Percentiles rank a stretch among this genome's conserved stretches.
Evolutionary conservation across 2,113 vertebrate genomes (phyloP).

Genomic region (Istiophorus platypterus): DNA sequence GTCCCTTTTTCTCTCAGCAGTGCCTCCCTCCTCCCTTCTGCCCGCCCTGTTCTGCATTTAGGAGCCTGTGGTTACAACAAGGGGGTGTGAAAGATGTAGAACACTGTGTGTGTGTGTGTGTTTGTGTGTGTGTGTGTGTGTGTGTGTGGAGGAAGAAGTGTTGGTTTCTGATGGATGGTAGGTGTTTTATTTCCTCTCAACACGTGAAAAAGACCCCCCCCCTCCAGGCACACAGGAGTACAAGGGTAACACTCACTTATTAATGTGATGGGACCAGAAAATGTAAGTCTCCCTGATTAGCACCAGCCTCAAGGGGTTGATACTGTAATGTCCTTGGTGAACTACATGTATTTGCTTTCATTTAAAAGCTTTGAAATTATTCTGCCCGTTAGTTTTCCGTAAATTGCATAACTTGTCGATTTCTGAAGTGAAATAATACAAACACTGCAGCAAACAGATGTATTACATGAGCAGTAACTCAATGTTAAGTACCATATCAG

Average conservation of each 20-base stretch:
- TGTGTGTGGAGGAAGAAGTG: constrained; percentile 12
- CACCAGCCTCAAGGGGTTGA: neutral
- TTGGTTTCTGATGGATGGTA: constrained; percentile 58
- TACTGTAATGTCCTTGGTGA: neutral
- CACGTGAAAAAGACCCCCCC: constrained; percentile 47
- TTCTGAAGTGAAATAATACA: neutral
- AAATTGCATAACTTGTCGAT: neutral
- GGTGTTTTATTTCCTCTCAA: constrained; percentile 60
- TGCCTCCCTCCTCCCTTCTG: constrained; percentile 6
- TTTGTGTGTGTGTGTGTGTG: constrained; percentile 17
- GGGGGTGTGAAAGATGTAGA: constrained; percentile 20
- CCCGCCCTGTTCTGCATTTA: constrained; percentile 45
- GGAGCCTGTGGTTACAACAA: constrained; percentile 40
- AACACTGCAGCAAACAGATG: too few relatives aligned
- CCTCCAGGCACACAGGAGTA: constrained; percentile 6
- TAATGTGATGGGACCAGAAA: constrained; percentile 57
- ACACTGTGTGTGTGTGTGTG: constrained; percentile 17
- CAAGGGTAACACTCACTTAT: constrained; percentile 51
- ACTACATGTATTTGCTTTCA: constrained; percentile 1
- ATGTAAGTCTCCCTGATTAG: constrained; percentile 52
- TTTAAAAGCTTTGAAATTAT: neutral
- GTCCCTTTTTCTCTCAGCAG: constrained; percentile 39
- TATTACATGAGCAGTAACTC: too few relatives aligned
- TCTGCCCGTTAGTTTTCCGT: neutral
- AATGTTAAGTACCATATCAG: too few relatives aligned